These are phyloP conservation scores for Dolichoris vasculosae DNA, from an alignment of 1,140 invertebrate genomes.

Conservation along the genomic window DNA sequence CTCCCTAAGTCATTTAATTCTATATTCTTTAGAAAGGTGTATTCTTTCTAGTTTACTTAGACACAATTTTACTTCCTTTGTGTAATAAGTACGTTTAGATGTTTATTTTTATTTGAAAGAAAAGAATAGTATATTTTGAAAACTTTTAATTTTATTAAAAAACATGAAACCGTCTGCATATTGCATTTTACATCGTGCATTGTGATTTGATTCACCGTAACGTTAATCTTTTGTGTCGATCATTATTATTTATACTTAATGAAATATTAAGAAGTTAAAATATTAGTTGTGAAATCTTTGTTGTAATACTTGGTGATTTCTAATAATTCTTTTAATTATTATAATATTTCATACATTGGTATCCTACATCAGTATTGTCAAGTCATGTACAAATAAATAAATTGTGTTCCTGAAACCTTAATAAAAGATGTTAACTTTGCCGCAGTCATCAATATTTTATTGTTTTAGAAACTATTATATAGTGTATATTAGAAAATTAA, in stretches of 20 bases:
- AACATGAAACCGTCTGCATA: neutral
- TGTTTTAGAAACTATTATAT: neutral
- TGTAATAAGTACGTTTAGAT: neutral
- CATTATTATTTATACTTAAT: too few species aligned
- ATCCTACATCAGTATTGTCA: too few species aligned
- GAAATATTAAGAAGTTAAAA: neutral
- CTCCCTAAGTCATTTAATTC: slow-evolving; percentile 4
- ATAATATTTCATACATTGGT: too few species aligned
- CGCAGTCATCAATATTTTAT: too few species aligned
- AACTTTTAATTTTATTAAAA: too few species aligned
- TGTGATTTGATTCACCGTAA: too few species aligned
- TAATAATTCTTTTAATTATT: too few species aligned
- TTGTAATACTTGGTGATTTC: too few species aligned
- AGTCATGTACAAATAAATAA: too few species aligned
- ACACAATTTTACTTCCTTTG: neutral
- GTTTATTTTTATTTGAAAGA: neutral
- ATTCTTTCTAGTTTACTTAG: neutral
- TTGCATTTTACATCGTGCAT: neutral
- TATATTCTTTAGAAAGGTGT: neutral
- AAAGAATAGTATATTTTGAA: neutral
- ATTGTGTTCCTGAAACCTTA: too few species aligned
- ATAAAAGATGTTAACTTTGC: too few species aligned
- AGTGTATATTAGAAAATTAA: neutral
- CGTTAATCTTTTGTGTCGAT: too few species aligned
- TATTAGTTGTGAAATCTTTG: neutral